Evolutionary conservation across 1,140 invertebrate genomes (phyloP).

Genomic region (Drosophila arizonae): DNA sequence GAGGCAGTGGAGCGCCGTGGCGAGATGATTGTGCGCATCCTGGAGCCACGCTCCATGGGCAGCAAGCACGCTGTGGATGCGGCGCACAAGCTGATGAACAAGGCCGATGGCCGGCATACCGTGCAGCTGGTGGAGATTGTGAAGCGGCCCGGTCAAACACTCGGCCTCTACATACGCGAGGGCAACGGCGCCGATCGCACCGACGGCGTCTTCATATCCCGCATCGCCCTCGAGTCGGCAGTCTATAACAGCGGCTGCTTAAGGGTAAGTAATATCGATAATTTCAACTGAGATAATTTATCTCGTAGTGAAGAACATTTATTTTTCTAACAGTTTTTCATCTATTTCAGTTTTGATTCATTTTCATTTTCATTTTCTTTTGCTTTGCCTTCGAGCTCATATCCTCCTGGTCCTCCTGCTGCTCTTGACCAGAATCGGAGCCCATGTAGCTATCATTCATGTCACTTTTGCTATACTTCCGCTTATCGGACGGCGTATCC

Average conservation of each 20-base stretch:
- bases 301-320: too few species aligned
- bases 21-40: conserved; percentile 96
- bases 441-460: background rate
- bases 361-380: background rate
- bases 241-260: conserved; percentile 98
- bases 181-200: conserved; percentile 96
- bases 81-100: conserved; percentile 90
- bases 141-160: conserved; percentile 98
- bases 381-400: background rate
- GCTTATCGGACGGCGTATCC: background rate
- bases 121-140: conserved; percentile 98
- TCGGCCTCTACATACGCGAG: conserved; percentile 98
- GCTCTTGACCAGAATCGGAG: background rate
- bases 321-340: background rate
- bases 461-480: background rate
- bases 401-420: background rate
- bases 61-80: conserved; percentile 90
- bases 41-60: conserved; percentile 93
- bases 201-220: conserved; percentile 98
- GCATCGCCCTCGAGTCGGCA: conserved; percentile 98
- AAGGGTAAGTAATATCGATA: conserved; percentile 84
- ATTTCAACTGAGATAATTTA: background rate
- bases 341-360: background rate
- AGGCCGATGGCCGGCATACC: conserved; percentile 83
- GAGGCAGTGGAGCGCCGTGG: conserved; percentile 95